A percentile compares a stretch with the other conserved stretches of the same genome.
These are phyloP conservation scores for Anniella stebbinsi DNA, from an alignment of 2,797 vertebrate species.

Conservation along the genomic window DNA sequence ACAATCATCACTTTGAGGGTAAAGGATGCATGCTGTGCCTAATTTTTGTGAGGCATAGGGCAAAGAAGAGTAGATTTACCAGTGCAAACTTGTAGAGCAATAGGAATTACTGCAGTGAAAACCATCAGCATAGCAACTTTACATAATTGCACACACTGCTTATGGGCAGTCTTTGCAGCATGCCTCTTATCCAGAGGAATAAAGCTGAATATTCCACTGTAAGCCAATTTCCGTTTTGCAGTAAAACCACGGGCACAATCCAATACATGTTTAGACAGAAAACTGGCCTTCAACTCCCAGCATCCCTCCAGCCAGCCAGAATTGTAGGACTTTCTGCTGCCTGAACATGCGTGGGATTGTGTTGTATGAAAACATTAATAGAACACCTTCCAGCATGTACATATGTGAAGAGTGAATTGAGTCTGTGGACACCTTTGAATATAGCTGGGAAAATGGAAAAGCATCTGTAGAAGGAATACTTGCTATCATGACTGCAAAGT, in stretches of 20 bases:
- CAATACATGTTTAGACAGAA: background rate
- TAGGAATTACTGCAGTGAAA: background rate
- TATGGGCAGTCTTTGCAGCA: background rate
- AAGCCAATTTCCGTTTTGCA: background rate
- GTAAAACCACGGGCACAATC: background rate
- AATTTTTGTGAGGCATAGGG: conserved; percentile 23
- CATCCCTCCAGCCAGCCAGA: too few species aligned
- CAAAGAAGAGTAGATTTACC: conserved; percentile 26
- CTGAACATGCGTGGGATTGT: too few species aligned
- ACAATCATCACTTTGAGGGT: conserved; percentile 44
- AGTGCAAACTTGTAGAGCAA: conserved; percentile 29
- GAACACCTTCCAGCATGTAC: background rate
- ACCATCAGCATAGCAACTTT: background rate
- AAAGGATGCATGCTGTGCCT: background rate
- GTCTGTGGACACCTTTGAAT: background rate
- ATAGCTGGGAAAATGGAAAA: background rate
- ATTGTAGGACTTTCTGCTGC: too few species aligned
- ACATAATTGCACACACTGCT: background rate
- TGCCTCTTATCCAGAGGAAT: background rate
- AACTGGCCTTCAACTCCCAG: too few species aligned
- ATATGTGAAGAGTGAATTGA: background rate
- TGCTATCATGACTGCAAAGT: background rate
- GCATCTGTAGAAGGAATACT: background rate
- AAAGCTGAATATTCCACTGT: background rate
- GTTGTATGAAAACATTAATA: background rate